Percentiles rank a stretch among this genome's conserved stretches.
Conservation (phyloP, 2,113 vertebrate species). For the Cepphus grylle region DNA sequence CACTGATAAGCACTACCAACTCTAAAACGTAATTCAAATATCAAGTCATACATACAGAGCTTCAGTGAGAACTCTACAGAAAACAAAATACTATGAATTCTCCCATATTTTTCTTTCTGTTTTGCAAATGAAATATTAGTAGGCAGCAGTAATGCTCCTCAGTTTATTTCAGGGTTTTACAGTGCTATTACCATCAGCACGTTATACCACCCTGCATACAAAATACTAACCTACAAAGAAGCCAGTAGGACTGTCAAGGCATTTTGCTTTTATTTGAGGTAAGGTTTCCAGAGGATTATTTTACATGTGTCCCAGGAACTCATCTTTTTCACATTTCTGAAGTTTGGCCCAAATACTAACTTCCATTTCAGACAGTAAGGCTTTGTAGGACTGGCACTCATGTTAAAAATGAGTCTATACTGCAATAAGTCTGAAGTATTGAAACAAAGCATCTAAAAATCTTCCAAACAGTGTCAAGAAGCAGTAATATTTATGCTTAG, state of each 20-base stretch:
- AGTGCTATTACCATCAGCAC: background rate
- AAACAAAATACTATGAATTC: background rate
- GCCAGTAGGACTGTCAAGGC: background rate
- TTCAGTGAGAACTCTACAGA: background rate
- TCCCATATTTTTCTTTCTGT: background rate
- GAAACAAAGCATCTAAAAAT: background rate
- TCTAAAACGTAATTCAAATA: background rate
- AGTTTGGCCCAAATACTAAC: background rate
- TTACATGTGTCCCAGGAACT: background rate
- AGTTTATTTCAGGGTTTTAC: background rate
- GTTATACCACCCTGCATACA: background rate
- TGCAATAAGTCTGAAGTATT: background rate
- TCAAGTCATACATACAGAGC: background rate
- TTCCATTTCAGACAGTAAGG: background rate
- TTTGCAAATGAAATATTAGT: background rate
- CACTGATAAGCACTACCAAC: background rate
- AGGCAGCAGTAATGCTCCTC: background rate
- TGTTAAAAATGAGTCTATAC: background rate
- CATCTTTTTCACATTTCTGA: background rate
- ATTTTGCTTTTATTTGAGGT: background rate
- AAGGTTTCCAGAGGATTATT: background rate
- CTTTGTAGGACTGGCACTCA: background rate
- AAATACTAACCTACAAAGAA: background rate
- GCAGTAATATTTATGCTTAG: constrained; percentile 45
- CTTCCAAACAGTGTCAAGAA: background rate